Base-by-base conservation (phyloP, 2,888 invertebrate species). In the Platypus cylindrus region DNA sequence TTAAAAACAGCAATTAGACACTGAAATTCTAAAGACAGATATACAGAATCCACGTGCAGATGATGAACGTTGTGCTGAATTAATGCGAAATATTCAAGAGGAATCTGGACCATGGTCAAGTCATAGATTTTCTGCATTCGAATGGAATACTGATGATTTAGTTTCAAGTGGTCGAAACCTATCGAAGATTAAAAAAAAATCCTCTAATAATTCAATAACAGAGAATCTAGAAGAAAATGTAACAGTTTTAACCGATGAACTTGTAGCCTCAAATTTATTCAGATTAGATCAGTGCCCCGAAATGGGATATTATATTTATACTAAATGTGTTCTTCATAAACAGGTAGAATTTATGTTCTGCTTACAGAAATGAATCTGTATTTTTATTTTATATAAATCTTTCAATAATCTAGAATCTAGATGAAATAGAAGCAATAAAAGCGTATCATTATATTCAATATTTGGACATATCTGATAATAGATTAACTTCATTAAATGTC, bases 401-500 rank as follows among this genome's bases (percentile, higher is more conserved):
- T 30, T 29, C 17, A 36, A 53, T n/a, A n/a, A n/a, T 56, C 24
- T 45, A 66, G 65, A 50, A 45, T 36, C 48, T 67, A n/a, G 47
- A 36, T 5, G 64, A 73, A 40, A 69, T 76, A 26, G 60, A 64
- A 9, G 59, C 67, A 2, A 46, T 76, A 28, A 53, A 61, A 40
- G 56, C 64, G 36, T 73, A 72, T 52, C 70, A 67, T 47, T 72
- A 67, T 49, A 52, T 75, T 20, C 73, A 73, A 35, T 73, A 71
- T 44, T 53, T 76, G 43, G 70, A 76, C 48, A 50, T 76, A 9
- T 67, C 72, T 0, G 58, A 64, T n/a, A 76, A 76, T 52, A 55
- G 62, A 11, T 51, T 76, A 34, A 58, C 58, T 5, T 63, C 67
- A 24, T 49, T 75, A 30, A 56, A 50, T n/a, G 63, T 71, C 9